Conservation (phyloP, 1,140 invertebrate species). For the Leptoteleia sp. region DNA sequence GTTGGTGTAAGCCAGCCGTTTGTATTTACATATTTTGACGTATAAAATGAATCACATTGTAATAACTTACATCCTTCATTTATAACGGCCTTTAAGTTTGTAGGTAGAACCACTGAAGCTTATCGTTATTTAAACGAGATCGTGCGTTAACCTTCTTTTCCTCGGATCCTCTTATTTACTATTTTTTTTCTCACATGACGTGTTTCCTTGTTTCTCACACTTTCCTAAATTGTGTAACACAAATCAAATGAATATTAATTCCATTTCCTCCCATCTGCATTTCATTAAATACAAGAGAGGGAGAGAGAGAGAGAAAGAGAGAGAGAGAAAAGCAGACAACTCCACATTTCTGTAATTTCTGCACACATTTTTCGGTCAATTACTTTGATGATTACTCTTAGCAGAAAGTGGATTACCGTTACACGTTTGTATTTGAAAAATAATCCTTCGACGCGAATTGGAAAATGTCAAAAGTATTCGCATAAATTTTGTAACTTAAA, state of each 20-base stretch:
- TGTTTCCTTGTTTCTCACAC: slow-evolving; percentile 3
- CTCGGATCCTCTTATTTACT: slow-evolving; percentile 35
- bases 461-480: too few relatives aligned
- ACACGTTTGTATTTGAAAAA: too few relatives aligned
- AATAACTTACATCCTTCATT: slow-evolving; percentile 66
- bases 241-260: slow-evolving; percentile 1
- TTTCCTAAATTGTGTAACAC: slow-evolving; percentile 16
- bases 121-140: slow-evolving; percentile 57
- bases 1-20: slow-evolving; percentile 9
- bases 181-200: slow-evolving; percentile 27
- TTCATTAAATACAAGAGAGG: too few relatives aligned
- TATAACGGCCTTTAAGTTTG: slow-evolving; percentile 65
- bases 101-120: slow-evolving; percentile 56
- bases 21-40: slow-evolving; percentile 24
- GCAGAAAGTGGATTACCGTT: too few relatives aligned
- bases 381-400: too few relatives aligned
- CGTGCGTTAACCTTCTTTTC: slow-evolving; percentile 62
- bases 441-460: too few relatives aligned
- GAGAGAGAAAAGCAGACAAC: too few relatives aligned
- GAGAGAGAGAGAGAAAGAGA: too few relatives aligned
- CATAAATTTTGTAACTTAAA: too few relatives aligned
- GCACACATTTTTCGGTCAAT: too few relatives aligned
- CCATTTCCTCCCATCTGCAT: too few relatives aligned
- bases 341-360: too few relatives aligned
- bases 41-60: slow-evolving; percentile 25